Base-by-base conservation (phyloP, 2,888 invertebrate species). In the Catonia carolina region DNA sequence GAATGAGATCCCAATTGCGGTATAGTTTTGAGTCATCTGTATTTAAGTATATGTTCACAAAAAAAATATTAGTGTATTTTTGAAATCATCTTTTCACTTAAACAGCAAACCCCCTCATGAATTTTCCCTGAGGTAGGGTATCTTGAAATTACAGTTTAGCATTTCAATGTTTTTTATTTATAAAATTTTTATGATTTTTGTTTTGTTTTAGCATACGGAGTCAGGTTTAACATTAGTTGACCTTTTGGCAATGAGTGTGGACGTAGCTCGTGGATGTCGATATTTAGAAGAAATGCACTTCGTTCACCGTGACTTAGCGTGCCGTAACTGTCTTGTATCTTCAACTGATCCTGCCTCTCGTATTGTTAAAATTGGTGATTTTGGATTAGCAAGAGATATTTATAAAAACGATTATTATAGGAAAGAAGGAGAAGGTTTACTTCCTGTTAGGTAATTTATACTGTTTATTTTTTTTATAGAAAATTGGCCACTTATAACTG, bases 391-490 rank as follows among this genome's bases (percentile, higher is more conserved):
- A 0, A 78, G 98, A 61, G 97, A 98, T 72, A 92, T 98, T 61
- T 97, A 97, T 73, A 92, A 93, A 71, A 95, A 91, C 69, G 97
- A 98, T 72, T 99, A 98, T 69, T 99, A 98, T 70, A 81, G 96
- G 62, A 96, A 97, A 72, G 94, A 94, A 73, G 89, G 91, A 1
- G 86, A 86, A 76, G 89, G 95, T 1, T 74, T 96, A 45, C 73
- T 98, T 51, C 98, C 97, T 1, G 94, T 98, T 1, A 79, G 96
- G 69, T 72, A 63, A 60, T 53, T 41, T 27, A 33, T 7, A 14
- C 8, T 36, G 8, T 41, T 37, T n/a, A 47, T 41, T 49, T 47
- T 47, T n/a, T 18, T 41, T 41, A 41, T 7, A 17, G n/a, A 8
- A 33, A 8, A 33, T 33, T 33, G 12, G 7, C n/a, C n/a, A n/a